Evolutionary conservation across 2,888 invertebrate species (phyloP), one percentile per base, ranked within the genome.

Genomic region (Tenodera sinensis): DNA sequence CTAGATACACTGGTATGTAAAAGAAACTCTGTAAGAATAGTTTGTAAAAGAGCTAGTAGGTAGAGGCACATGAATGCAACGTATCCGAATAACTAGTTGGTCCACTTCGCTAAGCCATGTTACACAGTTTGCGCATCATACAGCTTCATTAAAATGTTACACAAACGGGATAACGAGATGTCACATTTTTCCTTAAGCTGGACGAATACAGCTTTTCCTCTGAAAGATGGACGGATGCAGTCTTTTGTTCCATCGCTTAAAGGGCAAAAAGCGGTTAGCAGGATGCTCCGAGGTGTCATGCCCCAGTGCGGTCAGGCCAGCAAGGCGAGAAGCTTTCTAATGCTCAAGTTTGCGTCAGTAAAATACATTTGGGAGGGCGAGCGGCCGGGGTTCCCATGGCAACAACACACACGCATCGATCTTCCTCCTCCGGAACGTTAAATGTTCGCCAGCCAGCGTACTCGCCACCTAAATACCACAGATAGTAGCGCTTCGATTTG

Each of bases 301-400:
- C 54, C 54, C 54, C 54, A 71, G 54, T 71, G 54, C 54, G 54
- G 54, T 71, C 54, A 20, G 54, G 54, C 15, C 54, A 71, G 54
- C 54, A 71, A 71, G 54, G 84, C 28, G 84, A 30, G 84, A 30
- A 84, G 84, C 84, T 84, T 84, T 84, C 84, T 30, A 30, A 28
- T 84, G 30, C 84, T 84, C 47, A 42, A 85, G 85, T 88, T 88
- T 84, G 83, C 54, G 88, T 28, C 88, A 84, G 83, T 88, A 84
- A 84, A 84, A 84, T 83, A 47, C 88, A 88, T 88, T 88, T 88
- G 88, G 84, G 88, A 88, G 83, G 27, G 47, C 54, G 83, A 71
- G 54, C 54, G 54, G 54, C 54, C 20, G 15, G n/a, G 15, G 85
- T 85, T 85, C 47, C 85, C 85, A 85, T 85, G 47, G 85, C 85